Percentiles rank a stretch among this genome's conserved stretches.
Evolutionary conservation across 2,888 invertebrate species (phyloP).

Genomic region (Asteroscopus sphinx): DNA sequence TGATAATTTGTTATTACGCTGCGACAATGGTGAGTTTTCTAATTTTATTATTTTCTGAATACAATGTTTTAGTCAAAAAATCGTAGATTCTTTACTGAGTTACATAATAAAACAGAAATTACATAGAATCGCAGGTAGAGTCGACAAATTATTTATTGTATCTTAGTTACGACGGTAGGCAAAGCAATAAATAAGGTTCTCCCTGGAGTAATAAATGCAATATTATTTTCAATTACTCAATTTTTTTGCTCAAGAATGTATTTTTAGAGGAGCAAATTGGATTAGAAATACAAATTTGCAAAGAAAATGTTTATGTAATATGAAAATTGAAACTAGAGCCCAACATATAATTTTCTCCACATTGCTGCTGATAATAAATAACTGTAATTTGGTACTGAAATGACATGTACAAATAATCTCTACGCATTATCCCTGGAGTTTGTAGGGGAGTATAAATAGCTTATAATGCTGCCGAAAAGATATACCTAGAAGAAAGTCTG

Average conservation of each 20-base stretch:
- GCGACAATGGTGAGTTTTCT: conserved; percentile 62
- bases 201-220: neutral
- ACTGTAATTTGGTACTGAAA: conserved; percentile 47
- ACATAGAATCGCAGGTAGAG: too few relatives aligned
- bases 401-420: conserved; percentile 33
- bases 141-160: neutral
- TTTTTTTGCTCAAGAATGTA: neutral
- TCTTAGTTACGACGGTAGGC: neutral
- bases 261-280: neutral
- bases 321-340: conserved; percentile 5
- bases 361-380: conserved; percentile 33
- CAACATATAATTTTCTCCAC: conserved; percentile 41
- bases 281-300: neutral
- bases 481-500: neutral
- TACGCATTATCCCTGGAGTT: conserved; percentile 31
- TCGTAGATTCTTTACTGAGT: too few relatives aligned
- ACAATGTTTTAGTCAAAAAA: too few relatives aligned
- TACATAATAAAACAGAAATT: too few relatives aligned
- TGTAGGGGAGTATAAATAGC: neutral
- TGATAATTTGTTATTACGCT: conserved; percentile 17
- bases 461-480: conserved; percentile 8
- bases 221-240: neutral
- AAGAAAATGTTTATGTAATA: neutral
- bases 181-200: conserved; percentile 1
- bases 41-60: conserved; percentile 12